Evolutionary conservation across 2,113 vertebrate genomes (phyloP).

Genomic region (Rhagologus leucostigma): DNA sequence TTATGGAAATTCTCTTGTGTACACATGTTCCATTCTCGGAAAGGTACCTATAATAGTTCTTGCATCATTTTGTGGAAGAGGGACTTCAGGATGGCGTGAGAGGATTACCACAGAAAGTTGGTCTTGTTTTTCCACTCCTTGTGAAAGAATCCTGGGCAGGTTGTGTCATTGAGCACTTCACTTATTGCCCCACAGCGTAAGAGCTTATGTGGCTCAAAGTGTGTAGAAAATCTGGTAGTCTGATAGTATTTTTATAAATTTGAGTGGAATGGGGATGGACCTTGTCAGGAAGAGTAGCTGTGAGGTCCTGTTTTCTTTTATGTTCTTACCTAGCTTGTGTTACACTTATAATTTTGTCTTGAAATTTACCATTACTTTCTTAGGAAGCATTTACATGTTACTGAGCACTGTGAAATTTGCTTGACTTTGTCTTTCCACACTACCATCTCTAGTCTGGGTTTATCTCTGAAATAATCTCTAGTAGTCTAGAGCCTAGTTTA

Average conservation of each 20-base stretch:
- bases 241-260: not conserved
- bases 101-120: not conserved
- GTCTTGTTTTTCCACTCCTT: not conserved
- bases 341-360: not conserved
- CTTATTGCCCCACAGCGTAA: not conserved
- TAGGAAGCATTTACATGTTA: not conserved
- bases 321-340: not conserved
- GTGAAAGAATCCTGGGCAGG: not conserved
- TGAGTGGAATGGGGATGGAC: rapidly evolving
- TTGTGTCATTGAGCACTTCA: not conserved
- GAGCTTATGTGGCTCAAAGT: not conserved
- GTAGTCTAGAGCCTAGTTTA: not conserved
- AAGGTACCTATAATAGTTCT: not conserved
- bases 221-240: not conserved
- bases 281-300: not conserved
- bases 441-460: not conserved
- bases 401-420: not conserved
- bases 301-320: not conserved
- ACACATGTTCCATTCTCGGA: not conserved
- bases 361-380: not conserved
- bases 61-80: not conserved
- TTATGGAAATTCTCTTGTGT: not conserved
- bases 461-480: not conserved
- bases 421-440: not conserved
- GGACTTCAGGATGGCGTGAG: not conserved